Conservation (phyloP, 2,113 vertebrate genomes). For the Brienomyrus longianalis region DNA sequence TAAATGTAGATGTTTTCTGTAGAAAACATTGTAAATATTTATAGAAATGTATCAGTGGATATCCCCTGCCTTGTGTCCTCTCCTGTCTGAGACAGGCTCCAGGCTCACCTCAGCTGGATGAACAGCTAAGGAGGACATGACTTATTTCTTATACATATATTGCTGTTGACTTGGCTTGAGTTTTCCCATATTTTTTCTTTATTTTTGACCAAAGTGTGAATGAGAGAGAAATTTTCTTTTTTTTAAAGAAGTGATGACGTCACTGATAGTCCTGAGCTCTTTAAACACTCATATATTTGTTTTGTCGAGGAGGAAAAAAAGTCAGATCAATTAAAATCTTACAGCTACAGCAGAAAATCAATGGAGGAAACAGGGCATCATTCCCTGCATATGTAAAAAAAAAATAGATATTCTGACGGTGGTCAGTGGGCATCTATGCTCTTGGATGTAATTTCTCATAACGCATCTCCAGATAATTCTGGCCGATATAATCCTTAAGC, state of each 20-base stretch:
- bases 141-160: background rate
- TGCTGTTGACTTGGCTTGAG: background rate
- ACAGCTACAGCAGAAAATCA: conserved; percentile 62
- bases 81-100: background rate
- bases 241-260: background rate
- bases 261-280: conserved; percentile 9
- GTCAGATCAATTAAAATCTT: conserved; percentile 61
- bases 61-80: background rate
- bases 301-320: conserved; percentile 42
- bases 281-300: conserved; percentile 40
- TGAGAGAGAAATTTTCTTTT: background rate
- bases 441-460: conserved; percentile 50
- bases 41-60: background rate
- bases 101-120: background rate
- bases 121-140: background rate
- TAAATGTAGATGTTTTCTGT: background rate
- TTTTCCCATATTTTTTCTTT: background rate
- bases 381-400: conserved; percentile 58
- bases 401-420: conserved; percentile 59
- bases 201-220: background rate
- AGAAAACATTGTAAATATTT: background rate
- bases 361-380: conserved; percentile 57
- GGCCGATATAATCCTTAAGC: conserved; percentile 51
- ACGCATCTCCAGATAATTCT: conserved; percentile 38
- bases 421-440: conserved; percentile 49